Base-by-base conservation (phyloP, 2,113 vertebrate species). In the Odontophorus gujanensis region DNA sequence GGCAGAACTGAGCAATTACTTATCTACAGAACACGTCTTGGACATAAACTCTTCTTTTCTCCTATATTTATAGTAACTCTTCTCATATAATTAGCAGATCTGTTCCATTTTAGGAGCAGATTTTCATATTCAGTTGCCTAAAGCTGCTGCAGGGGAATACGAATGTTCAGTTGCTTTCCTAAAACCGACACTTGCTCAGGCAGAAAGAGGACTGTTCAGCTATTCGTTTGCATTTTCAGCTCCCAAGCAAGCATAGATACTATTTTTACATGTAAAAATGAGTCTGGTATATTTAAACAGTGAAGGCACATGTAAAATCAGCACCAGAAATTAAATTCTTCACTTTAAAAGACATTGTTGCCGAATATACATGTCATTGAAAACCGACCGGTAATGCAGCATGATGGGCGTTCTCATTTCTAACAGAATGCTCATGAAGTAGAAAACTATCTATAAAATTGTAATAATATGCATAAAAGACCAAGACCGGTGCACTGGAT, bases 111-210 rank as follows among this genome's bases (percentile, higher is more conserved):
- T 87, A 85, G 50, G 24, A 85, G 30, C 71, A 84, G 63, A 91
- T 87, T 95, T 94, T 94, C 81, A 71, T 74, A 91, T 55, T 79
- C 59, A n/a, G 77, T 85, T 90, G 89, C 71, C 81, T 93, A 43
- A 93, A 90, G 50, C 65, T 93, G 55, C 79, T 93, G 65, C 71
- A 96, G 66, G 57, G 69, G 77, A 94, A 51, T 38, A 84, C 0
- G 26, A 93, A 83, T 32, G 25, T 66, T 89, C 55, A 87, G 51
- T 72, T 81, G 71, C 74, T 85, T 91, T 91, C 55, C 55, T 59
- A 57, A 89, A 91, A 69, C 50, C 79, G 71, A 55, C 1, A 6
- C 66, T 43, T 73, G 78, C 58, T 90, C 62, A 66, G 45, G 66
- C 86, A 93, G 69, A 22, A 45, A 61, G 66, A 86, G 53, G 36